phyloP scores from a whole-genome alignment of 2,888 invertebrate genomes.

The Teleiodes luculella region DNA sequence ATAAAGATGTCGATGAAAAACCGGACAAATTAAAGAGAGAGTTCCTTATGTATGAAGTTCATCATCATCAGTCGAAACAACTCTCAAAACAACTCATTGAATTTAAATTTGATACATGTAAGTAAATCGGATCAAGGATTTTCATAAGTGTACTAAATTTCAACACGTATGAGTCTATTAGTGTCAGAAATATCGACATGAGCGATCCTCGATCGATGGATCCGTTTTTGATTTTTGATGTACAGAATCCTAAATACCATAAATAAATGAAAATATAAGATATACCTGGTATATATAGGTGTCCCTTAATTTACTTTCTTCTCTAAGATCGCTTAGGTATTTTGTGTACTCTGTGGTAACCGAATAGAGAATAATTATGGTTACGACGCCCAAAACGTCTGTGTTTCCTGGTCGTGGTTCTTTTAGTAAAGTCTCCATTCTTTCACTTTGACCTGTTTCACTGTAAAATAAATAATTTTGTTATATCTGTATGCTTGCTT shows the following conservation, averaged over 20 bases:
- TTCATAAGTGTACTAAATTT: too few relatives aligned
- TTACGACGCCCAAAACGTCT: conserved; percentile 38
- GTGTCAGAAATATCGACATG: too few relatives aligned
- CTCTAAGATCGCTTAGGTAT: conserved; percentile 60
- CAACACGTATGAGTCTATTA: too few relatives aligned
- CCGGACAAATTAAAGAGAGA: neutral
- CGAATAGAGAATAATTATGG: conserved; percentile 69
- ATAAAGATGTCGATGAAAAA: neutral
- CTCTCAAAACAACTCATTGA: too few relatives aligned
- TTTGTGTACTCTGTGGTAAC: conserved; percentile 73
- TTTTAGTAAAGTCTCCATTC: conserved; percentile 44
- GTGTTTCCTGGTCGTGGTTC: conserved; percentile 40
- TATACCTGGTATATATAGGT: conserved; percentile 76
- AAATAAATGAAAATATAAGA: neutral
- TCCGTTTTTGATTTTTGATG: too few relatives aligned
- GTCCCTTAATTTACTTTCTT: conserved; percentile 66
- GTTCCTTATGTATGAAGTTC: too few relatives aligned
- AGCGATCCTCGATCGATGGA: too few relatives aligned
- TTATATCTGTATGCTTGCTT: too few relatives aligned
- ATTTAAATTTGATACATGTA: too few relatives aligned
- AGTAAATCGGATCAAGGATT: too few relatives aligned
- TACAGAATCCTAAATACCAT: too few relatives aligned
- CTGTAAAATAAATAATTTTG: conserved; percentile 34
- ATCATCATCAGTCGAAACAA: too few relatives aligned
- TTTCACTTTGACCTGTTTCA: conserved; percentile 49